These are phyloP conservation scores for Chelidonichthys spinosus DNA, from an alignment of 2,797 vertebrate genomes.

Conservation along the genomic window DNA sequence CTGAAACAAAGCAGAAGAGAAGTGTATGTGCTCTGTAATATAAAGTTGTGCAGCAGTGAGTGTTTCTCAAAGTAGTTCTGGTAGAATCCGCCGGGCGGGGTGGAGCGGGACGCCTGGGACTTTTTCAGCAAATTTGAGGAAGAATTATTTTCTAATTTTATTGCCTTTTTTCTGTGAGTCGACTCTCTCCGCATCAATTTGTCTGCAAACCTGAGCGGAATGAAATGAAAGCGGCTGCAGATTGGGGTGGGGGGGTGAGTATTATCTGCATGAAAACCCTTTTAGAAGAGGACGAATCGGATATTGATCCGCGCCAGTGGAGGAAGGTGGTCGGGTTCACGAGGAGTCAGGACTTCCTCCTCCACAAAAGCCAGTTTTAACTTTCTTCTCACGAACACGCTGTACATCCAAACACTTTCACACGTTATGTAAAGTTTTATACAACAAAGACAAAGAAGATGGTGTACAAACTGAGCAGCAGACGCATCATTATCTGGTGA, in stretches of 20 bases:
- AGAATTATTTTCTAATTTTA: slow-evolving; percentile 41
- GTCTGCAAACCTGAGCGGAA: slow-evolving; percentile 3
- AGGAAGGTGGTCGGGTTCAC: slow-evolving; percentile 45
- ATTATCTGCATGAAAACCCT: slow-evolving; percentile 30
- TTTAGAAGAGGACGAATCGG: slow-evolving; percentile 27
- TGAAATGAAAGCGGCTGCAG: background rate
- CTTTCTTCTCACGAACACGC: background rate
- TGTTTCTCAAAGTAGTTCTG: slow-evolving; percentile 5
- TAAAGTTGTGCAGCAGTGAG: slow-evolving; percentile 35
- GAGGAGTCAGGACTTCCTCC: slow-evolving; percentile 51
- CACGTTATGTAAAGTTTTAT: slow-evolving; percentile 27
- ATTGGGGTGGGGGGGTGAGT: background rate
- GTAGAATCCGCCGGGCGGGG: background rate
- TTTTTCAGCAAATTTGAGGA: slow-evolving; percentile 16
- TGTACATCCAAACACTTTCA: background rate
- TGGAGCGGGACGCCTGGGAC: background rate
- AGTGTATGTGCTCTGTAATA: slow-evolving; percentile 22
- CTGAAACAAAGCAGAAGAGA: slow-evolving; percentile 39
- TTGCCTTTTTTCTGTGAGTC: slow-evolving; percentile 17
- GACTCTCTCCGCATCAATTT: slow-evolving; percentile 11
- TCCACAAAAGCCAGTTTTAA: slow-evolving; percentile 40
- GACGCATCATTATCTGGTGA: background rate
- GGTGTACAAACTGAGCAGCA: background rate
- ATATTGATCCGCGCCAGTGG: slow-evolving; percentile 30
- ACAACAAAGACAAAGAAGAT: background rate